Evolutionary conservation across 2,888 invertebrate species (phyloP).

Genomic region (Bombylius discolor): DNA sequence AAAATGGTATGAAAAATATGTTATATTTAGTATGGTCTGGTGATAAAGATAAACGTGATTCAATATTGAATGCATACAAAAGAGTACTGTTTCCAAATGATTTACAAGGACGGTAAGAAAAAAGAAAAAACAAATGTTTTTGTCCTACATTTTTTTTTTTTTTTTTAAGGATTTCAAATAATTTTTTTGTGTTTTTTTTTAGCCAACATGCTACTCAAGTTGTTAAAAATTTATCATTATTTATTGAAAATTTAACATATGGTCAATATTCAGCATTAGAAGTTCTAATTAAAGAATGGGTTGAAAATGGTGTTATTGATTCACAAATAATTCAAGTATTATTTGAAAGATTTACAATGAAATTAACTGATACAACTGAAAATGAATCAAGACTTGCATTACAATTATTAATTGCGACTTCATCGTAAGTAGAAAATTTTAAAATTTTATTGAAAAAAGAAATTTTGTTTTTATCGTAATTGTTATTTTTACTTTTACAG

Average conservation of each 20-base stretch:
- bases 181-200: slow-evolving; percentile 11
- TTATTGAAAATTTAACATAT: slow-evolving; percentile 41
- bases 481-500: slow-evolving; percentile 26
- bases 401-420: slow-evolving; percentile 65
- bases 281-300: slow-evolving; percentile 49
- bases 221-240: slow-evolving; percentile 45
- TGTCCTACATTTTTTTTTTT: neutral
- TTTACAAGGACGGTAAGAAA: slow-evolving; percentile 22
- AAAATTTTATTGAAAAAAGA: neutral
- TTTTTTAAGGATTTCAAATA: too few relatives aligned
- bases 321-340: slow-evolving; percentile 51
- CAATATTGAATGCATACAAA: slow-evolving; percentile 65
- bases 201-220: slow-evolving; percentile 42
- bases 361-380: slow-evolving; percentile 52
- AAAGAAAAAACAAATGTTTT: neutral
- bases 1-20: slow-evolving; percentile 61
- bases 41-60: slow-evolving; percentile 60
- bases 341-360: slow-evolving; percentile 72
- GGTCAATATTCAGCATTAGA: slow-evolving; percentile 50
- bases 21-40: slow-evolving; percentile 64
- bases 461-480: neutral
- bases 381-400: slow-evolving; percentile 62
- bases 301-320: slow-evolving; percentile 43
- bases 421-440: slow-evolving; percentile 32
- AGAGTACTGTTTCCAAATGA: slow-evolving; percentile 34